These are phyloP conservation scores for Anhinga rufa DNA, from an alignment of 2,113 vertebrate genomes.

Conservation along the genomic window DNA sequence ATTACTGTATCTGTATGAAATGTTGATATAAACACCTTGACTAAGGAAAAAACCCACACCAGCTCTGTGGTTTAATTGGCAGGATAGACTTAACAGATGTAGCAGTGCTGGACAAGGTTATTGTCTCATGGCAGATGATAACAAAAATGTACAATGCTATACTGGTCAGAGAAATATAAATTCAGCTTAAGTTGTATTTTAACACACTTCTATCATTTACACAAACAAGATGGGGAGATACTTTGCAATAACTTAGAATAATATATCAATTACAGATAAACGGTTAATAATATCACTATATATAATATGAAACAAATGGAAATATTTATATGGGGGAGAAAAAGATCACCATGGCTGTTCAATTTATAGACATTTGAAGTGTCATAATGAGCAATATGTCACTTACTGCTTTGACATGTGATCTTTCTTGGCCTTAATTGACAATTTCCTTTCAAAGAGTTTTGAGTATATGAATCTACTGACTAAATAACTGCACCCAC, in stretches of 20 bases:
- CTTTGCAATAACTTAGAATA: neutral
- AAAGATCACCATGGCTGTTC: neutral
- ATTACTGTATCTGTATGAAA: slow-evolving; percentile 42
- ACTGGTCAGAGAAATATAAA: neutral
- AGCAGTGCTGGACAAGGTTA: slow-evolving; percentile 1
- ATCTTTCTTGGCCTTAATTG: neutral
- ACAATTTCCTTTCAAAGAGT: neutral
- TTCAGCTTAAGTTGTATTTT: neutral
- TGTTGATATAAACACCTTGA: slow-evolving; percentile 52
- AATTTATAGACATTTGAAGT: neutral
- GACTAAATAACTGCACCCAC: neutral
- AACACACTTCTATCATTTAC: neutral
- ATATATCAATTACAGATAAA: neutral
- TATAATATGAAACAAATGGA: neutral
- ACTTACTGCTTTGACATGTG: neutral
- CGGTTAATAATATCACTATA: neutral
- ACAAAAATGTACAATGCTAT: neutral
- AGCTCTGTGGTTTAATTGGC: slow-evolving; percentile 59
- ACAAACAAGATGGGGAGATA: neutral
- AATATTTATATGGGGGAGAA: neutral
- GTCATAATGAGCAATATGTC: neutral
- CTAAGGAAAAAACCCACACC: neutral
- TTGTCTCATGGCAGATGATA: neutral
- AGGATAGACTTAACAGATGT: slow-evolving; percentile 35
- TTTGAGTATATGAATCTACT: neutral